Conservation (phyloP, 2,113 vertebrate species). For the Podiceps cristatus region DNA sequence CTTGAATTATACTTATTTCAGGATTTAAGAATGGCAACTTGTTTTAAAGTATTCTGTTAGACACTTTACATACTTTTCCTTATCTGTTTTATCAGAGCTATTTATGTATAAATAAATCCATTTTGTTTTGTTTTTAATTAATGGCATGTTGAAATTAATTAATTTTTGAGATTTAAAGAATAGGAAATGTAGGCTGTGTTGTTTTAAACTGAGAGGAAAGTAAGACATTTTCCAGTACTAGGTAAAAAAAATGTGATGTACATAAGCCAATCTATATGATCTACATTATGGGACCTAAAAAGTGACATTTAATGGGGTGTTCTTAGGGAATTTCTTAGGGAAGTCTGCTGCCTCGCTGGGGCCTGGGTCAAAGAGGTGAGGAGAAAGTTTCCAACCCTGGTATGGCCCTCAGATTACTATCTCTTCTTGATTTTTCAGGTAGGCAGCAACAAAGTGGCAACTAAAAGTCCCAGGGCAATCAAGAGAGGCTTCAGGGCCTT, state of each 20-base stretch:
- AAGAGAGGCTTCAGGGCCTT: no score
- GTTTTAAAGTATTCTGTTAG: background rate
- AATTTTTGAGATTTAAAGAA: constrained; percentile 11
- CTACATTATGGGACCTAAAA: background rate
- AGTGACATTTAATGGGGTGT: background rate
- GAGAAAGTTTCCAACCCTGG: no score
- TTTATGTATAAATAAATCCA: background rate
- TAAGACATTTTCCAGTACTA: background rate
- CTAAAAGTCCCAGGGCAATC: no score
- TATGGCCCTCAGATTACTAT: no score
- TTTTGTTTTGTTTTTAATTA: background rate
- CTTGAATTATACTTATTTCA: background rate
- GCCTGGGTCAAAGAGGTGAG: no score
- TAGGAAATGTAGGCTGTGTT: background rate
- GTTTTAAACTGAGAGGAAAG: background rate
- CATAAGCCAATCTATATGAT: background rate
- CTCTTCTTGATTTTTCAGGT: no score
- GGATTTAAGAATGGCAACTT: background rate
- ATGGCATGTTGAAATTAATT: background rate
- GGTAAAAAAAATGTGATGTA: background rate
- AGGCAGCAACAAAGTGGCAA: no score
- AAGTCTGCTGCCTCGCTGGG: no score
- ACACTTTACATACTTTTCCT: background rate
- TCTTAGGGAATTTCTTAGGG: no score
- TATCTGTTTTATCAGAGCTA: background rate